Evolutionary conservation across 1,140 invertebrate genomes (phyloP).

Genomic region (Drosophila azteca): DNA sequence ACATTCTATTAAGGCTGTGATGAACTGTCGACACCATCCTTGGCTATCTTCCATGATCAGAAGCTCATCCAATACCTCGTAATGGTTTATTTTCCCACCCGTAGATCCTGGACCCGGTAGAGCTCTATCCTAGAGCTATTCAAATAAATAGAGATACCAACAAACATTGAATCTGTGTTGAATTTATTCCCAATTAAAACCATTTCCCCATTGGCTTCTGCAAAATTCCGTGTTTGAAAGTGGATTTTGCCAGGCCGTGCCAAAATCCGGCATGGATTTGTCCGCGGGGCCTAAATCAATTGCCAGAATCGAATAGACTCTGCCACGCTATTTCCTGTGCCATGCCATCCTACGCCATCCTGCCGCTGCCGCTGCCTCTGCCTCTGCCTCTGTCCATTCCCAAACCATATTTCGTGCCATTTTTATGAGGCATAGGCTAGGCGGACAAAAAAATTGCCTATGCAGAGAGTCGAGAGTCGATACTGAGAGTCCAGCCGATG

Average conservation of each 20-base stretch:
- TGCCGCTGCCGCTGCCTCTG: slow-evolving; percentile 7
- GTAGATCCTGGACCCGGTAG: too few species aligned
- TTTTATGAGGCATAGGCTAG: slow-evolving; percentile 67
- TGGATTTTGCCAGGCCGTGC: neutral
- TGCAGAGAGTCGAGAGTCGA: slow-evolving; percentile 43
- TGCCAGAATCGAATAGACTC: slow-evolving; percentile 54
- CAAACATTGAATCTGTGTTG: too few species aligned
- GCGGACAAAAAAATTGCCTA: slow-evolving; percentile 57
- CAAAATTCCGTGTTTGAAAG: slow-evolving; percentile 3
- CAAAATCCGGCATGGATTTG: slow-evolving; percentile 40
- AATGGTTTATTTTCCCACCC: too few species aligned
- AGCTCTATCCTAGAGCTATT: too few species aligned
- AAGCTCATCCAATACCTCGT: too few species aligned
- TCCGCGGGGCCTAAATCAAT: slow-evolving; percentile 62
- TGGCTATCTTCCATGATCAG: too few species aligned
- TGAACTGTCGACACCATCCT: too few species aligned
- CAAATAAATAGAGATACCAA: too few species aligned
- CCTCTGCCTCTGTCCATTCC: slow-evolving; percentile 4
- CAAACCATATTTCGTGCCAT: slow-evolving; percentile 65
- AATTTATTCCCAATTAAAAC: neutral
- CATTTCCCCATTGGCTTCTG: neutral
- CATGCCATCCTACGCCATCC: slow-evolving; percentile 11
- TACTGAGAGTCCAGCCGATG: slow-evolving; percentile 8
- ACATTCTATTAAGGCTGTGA: too few species aligned
- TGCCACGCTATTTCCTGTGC: slow-evolving; percentile 63